Evolutionary conservation across 2,888 invertebrate genomes (phyloP).

Genomic region (Phytoseiulus persimilis): DNA sequence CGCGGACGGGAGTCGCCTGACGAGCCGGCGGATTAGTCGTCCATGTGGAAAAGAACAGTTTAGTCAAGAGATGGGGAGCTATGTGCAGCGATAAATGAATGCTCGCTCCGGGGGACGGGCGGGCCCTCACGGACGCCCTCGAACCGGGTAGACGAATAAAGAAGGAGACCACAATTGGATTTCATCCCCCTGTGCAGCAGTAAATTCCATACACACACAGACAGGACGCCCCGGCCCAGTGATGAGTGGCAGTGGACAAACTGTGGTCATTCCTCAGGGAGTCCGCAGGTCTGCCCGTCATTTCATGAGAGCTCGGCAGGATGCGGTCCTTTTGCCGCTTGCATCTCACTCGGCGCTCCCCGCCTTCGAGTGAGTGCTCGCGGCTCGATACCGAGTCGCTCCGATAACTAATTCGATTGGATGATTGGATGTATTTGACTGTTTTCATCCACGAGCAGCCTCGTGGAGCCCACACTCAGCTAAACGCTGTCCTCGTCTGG

Average conservation of each 20-base stretch:
- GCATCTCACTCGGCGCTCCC: neutral
- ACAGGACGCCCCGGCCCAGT: neutral
- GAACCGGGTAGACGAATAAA: neutral
- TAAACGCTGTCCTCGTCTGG: no score
- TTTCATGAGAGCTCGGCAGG: neutral
- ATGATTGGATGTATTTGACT: neutral
- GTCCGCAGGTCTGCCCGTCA: neutral
- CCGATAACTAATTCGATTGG: neutral
- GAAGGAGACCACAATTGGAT: neutral
- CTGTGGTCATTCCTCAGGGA: neutral
- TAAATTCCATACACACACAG: neutral
- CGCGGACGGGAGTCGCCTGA: neutral
- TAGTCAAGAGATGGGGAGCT: neutral
- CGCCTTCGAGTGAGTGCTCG: neutral
- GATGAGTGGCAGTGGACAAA: neutral
- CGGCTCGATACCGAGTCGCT: neutral
- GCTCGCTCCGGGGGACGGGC: neutral
- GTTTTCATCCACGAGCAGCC: neutral
- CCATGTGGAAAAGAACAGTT: neutral
- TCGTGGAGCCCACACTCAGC: no score
- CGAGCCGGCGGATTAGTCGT: neutral
- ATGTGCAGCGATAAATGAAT: neutral
- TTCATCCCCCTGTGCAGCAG: neutral
- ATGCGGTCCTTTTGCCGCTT: neutral
- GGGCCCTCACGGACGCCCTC: neutral